Evolutionary conservation across 2,888 invertebrate genomes (phyloP), one percentile per base, ranked within the genome.

Genomic region (Pterostichus madidus): DNA sequence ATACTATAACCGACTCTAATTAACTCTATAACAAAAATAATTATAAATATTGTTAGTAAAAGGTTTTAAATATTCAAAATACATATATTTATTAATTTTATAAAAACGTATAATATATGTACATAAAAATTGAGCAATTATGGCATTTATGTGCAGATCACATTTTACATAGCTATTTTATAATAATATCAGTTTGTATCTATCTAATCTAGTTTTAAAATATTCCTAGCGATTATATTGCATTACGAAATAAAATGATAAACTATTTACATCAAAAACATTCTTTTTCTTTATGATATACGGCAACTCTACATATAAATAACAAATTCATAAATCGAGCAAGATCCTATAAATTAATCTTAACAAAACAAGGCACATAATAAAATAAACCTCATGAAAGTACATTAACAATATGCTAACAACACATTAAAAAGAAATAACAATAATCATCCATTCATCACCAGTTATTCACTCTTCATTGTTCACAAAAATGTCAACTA

Each of bases 61-160:
- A 5, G 39, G 0, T 39, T 35, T 35, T 5, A 35, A 53, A 53
- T 5, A 53, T 53, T 59, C 17, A 53, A 8, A 53, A 53, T 15
- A 53, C 10, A 56, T 24, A 8, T 59, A 24, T 59, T 59, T 59
- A 64, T 64, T 64, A 32, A 64, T 64, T 64, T 64, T 64, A 64
- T 64, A 64, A 64, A 64, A 64, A 64, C 11, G 32, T 64, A 64
- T 59, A 56, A 24, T 56, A 17, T 59, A 59, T 31, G 59, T 64
- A 80, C 68, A 80, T 64, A 71, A 80, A 61, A 80, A 68, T 80
- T 80, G 80, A 80, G 68, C 68, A 79, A 78, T 44, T 31, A 80
- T 79, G 39, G 46, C 24, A 31, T 80, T 24, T 39, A 39, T 39
- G 64, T 68, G 80, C 80, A 80, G 80, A 80, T 80, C 80, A 80